Base-by-base conservation (phyloP, 2,113 vertebrate genomes). In the Paralichthys olivaceus region DNA sequence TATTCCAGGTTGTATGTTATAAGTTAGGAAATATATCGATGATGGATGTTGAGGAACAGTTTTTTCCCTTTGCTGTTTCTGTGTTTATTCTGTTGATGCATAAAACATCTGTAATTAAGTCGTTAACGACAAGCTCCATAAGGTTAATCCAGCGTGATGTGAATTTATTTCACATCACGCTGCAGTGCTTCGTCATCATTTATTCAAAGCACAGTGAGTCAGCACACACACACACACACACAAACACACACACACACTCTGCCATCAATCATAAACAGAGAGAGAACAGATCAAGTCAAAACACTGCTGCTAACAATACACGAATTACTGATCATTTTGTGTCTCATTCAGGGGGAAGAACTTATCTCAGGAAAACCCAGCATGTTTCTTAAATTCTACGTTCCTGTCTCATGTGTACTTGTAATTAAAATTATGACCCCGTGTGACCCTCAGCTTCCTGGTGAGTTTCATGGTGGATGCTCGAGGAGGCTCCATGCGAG, bases 401-500 rank as follows among this genome's bases (percentile, higher is more conserved):
- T 53, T 53, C 20, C 20, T n/a, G 49, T n/a, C 43, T 5, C 17
- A 47, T 47, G 43, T 17, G 17, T n/a, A n/a, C n/a, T n/a, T n/a
- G n/a, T n/a, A n/a, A n/a, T n/a, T n/a, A n/a, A n/a, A 47, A 47
- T 34, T 4, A n/a, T 28, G 5, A 13, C 22, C 7, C n/a, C 81
- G 19, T 58, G 0, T 65, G 68, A 26, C 72, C 60, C 25, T 45
- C 88, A 99, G 98, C 82, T 99, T 99, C 90, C 93, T 99, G 87
- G 98, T 99, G 83, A 98, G 97, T 84, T 99, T 99, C 90, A 99
- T 99, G 98, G 98, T 99, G 34, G 98, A 99, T 0, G 98, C 98
- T 19, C 96, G 98, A 0, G 98, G 98, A 0, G 98, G 97, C 25
- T 99, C 97, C 72, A 98, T 99, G 97, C 88, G 97, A 25, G 98